Evolutionary conservation across 2,797 vertebrate species (phyloP).

Genomic region (Pseudotriccus pelzelni): DNA sequence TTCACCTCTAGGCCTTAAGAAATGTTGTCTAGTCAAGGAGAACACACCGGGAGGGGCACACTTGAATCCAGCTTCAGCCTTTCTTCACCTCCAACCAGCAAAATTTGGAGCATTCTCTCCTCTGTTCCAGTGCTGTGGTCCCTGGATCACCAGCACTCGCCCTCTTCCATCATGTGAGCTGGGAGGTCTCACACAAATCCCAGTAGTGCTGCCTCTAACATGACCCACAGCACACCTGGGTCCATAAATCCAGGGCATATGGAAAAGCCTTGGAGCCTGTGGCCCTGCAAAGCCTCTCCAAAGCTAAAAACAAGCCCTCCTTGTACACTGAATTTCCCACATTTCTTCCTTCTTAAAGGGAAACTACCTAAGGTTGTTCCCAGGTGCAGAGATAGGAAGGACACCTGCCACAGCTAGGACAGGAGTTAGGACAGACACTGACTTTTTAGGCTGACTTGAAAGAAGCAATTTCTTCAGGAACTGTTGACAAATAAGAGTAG

Average conservation of each 20-base stretch:
- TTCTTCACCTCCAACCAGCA: not conserved
- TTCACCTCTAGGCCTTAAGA: not conserved
- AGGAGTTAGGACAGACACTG: not conserved
- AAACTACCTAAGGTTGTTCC: not conserved
- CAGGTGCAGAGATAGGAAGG: not conserved
- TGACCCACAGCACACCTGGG: accelerated
- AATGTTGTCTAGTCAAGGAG: not conserved
- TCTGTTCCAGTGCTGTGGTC: not conserved
- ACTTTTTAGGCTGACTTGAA: not conserved
- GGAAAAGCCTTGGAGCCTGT: not conserved
- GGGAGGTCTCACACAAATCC: not conserved
- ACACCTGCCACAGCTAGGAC: not conserved
- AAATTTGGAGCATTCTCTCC: not conserved
- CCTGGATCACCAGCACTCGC: accelerated
- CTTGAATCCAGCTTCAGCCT: not conserved
- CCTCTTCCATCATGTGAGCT: not conserved
- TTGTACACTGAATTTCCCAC: not conserved
- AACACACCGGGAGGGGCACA: not conserved
- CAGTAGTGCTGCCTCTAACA: not conserved
- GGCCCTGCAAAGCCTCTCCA: not conserved
- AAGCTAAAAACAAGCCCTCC: not conserved
- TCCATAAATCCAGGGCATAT: not conserved
- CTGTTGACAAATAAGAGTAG: not conserved
- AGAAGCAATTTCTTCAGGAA: not conserved
- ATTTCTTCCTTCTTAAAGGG: not conserved